These are phyloP conservation scores for Tachina grossa DNA, from an alignment of 2,888 invertebrate genomes.

Conservation along the genomic window DNA sequence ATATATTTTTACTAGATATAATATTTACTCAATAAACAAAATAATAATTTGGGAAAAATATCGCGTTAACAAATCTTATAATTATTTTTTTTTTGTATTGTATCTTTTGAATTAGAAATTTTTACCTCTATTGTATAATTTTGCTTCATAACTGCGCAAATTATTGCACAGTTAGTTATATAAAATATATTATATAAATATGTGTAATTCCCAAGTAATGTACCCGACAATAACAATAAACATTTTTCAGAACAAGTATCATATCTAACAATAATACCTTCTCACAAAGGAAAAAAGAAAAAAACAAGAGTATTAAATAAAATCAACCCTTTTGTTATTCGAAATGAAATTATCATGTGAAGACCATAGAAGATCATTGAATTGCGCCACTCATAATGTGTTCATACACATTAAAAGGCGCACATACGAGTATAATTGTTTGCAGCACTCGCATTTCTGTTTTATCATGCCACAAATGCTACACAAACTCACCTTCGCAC, in stretches of 20 bases:
- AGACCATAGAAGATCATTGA: constrained; percentile 54
- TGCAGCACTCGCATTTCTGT: constrained; percentile 15
- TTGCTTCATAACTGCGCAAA: too few relatives aligned
- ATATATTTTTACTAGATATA: too few relatives aligned
- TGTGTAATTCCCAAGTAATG: constrained; percentile 13
- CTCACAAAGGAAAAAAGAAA: background rate
- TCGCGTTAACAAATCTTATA: too few relatives aligned
- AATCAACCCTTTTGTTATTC: constrained; percentile 59
- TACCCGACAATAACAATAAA: constrained; percentile 57
- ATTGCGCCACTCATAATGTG: constrained; percentile 53
- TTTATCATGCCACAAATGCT: background rate
- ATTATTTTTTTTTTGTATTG: too few relatives aligned
- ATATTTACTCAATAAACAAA: too few relatives aligned
- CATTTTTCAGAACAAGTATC: constrained; percentile 22
- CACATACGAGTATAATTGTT: constrained; percentile 26
- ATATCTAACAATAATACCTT: constrained; percentile 25
- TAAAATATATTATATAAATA: too few relatives aligned
- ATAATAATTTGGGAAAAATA: too few relatives aligned
- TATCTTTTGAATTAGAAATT: too few relatives aligned
- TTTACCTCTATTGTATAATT: too few relatives aligned
- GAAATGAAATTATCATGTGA: constrained; percentile 52
- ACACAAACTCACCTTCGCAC: background rate
- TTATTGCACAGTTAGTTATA: too few relatives aligned
- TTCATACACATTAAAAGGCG: constrained; percentile 8
- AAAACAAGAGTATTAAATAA: constrained; percentile 6